Base-by-base conservation (phyloP, 2,797 vertebrate genomes). In the Chaetophractus vellerosus region DNA sequence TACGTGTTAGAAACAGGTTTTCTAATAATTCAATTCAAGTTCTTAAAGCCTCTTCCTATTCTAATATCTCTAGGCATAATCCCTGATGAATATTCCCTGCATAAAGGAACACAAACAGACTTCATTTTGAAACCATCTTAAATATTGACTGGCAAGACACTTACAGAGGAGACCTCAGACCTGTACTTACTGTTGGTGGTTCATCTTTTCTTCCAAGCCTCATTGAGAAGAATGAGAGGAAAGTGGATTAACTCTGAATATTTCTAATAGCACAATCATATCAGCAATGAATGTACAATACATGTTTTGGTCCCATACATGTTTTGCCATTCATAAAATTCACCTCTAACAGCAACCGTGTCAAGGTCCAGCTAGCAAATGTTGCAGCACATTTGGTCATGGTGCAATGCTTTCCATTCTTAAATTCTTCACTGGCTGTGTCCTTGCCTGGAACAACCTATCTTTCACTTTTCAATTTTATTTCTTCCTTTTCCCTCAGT, bases 121-220 rank as follows among this genome's bases (percentile, higher is more conserved):
- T 95, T 96, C 92, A 79, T 48, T 95, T 93, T 92, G 78, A 68
- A 83, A 52, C 78, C 71, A 48, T 96, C 88, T 97, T 88, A 94
- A 94, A 94, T 79, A 78, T 80, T 68, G 76, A 82, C 83, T 93
- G 41, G n/a, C 87, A 80, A 90, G 38, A 57, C 93, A 92, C 82
- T 71, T 78, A 74, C 38, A 71, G 68, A 69, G 36, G 52, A 11
- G 5, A 85, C 88, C 76, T 71, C 52, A 71, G 72, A 78, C 21
- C 63, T 36, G 2, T 81, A 72, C 41, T 66, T 87, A 14, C 63
- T 28, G 21, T 81, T 69, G 52, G 68, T 55, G 36, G 68, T 90
- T 96, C 84, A 31, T 96, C 64, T 88, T 95, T 75, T 48, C 68
- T 81, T n/a, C 52, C 74, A 91, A 45, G 55, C 18, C 14, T 84